Evolutionary conservation across 2,797 vertebrate species (phyloP).

Genomic region (Falco berigora): DNA sequence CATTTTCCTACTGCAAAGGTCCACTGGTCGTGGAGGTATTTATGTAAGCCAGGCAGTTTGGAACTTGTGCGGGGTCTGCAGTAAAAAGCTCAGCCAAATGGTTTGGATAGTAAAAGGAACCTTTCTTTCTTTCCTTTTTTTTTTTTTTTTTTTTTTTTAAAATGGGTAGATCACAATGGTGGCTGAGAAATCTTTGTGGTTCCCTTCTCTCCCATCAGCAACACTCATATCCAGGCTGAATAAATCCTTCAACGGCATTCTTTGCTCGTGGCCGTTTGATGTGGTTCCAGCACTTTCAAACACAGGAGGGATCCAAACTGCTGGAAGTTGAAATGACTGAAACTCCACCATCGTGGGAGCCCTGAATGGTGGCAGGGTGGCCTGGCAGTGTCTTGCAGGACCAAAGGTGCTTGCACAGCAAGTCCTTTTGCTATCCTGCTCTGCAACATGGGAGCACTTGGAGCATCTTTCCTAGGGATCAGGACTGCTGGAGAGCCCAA

Average conservation of each 20-base stretch:
- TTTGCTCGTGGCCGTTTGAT: constrained; percentile 63
- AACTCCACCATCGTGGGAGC: neutral
- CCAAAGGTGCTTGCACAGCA: neutral
- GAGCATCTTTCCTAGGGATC: neutral
- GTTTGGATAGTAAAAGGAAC: constrained; percentile 12
- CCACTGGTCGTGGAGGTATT: neutral
- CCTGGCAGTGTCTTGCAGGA: neutral
- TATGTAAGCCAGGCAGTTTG: constrained; percentile 11
- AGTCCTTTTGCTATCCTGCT: neutral
- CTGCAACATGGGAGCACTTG: neutral
- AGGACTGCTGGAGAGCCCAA: neutral
- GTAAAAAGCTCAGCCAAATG: constrained; percentile 24
- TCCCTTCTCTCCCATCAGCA: constrained; percentile 41
- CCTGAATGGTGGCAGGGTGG: neutral
- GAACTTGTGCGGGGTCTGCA: neutral
- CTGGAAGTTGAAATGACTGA: constrained; percentile 46
- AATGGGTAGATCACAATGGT: constrained; percentile 12
- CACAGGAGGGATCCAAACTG: constrained; percentile 44
- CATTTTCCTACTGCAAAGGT: neutral
- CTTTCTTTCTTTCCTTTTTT: neutral
- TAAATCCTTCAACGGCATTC: constrained; percentile 60
- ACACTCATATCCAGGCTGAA: constrained; percentile 61
- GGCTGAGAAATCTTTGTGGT: constrained; percentile 30
- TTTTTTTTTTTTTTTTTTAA: neutral
- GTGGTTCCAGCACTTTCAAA: constrained; percentile 70